A percentile compares a stretch with the other conserved stretches of the same genome.
phyloP scores from a whole-genome alignment of 2,797 vertebrate genomes.

The Acestrorhynchus altus region DNA sequence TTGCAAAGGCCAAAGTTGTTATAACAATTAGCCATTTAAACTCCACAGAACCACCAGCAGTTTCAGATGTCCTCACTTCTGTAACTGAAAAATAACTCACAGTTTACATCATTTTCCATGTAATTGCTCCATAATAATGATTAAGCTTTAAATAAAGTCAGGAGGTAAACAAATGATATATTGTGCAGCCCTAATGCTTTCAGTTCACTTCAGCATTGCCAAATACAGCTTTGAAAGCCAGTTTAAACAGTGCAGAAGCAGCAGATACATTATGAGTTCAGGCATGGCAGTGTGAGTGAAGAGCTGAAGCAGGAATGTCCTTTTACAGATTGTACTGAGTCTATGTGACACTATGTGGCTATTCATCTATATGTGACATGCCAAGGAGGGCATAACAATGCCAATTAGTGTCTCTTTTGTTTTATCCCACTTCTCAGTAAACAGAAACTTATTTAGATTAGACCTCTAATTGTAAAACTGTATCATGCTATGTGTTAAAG shows the following conservation, averaged over 20 bases:
- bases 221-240: neutral
- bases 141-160: too few species aligned
- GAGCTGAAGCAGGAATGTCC: neutral
- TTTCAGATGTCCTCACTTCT: too few species aligned
- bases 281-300: neutral
- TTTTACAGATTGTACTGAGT: neutral
- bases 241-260: neutral
- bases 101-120: neutral
- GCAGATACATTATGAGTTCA: constrained; percentile 1
- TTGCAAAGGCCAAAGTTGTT: too few species aligned
- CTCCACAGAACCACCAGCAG: too few species aligned
- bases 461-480: neutral
- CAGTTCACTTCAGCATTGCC: neutral
- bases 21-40: too few species aligned
- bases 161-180: neutral
- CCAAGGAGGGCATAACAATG: constrained; percentile 12
- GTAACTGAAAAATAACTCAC: neutral
- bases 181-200: neutral
- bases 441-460: neutral
- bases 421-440: constrained; percentile 38
- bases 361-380: too few species aligned
- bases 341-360: neutral
- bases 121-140: neutral
- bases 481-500: neutral
- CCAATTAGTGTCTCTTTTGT: constrained; percentile 35